A percentile compares a stretch with the other conserved stretches of the same genome.
Conservation (phyloP, 2,113 vertebrate species). For the Talpa occidentalis region DNA sequence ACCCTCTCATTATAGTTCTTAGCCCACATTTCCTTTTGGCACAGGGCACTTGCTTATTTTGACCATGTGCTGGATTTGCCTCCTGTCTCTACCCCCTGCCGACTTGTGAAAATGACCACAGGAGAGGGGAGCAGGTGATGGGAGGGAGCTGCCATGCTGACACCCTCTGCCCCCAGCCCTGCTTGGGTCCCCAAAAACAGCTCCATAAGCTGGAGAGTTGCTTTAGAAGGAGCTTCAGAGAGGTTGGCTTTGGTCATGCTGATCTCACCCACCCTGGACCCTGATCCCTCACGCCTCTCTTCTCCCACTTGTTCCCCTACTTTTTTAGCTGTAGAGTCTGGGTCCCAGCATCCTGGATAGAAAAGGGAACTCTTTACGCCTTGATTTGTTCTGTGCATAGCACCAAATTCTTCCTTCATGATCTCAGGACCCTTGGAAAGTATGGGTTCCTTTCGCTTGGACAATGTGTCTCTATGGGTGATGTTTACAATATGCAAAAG, state of each 20-base stretch:
- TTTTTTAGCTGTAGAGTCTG: not conserved
- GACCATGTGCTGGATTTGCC: slow-evolving; percentile 56
- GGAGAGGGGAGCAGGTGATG: slow-evolving; percentile 67
- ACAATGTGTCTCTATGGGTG: not conserved
- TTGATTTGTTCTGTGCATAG: not conserved
- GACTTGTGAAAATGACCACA: slow-evolving; percentile 71
- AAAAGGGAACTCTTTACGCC: not conserved
- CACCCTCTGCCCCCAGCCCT: not conserved
- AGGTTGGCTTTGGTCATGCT: not conserved
- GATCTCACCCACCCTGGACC: not conserved
- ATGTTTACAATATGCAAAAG: not conserved
- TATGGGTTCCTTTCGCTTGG: not conserved
- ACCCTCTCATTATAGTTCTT: slow-evolving; percentile 83
- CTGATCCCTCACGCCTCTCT: not conserved
- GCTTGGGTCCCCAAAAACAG: not conserved
- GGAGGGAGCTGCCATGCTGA: not conserved
- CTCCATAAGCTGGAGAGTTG: not conserved
- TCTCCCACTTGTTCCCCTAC: not conserved
- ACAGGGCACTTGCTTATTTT: slow-evolving; percentile 67
- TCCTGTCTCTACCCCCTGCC: slow-evolving; percentile 69
- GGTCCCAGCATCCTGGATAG: fast-evolving
- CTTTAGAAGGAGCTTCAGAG: not conserved
- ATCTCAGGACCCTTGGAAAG: not conserved
- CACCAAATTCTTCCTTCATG: not conserved
- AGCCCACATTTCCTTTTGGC: slow-evolving; percentile 83